These are phyloP conservation scores for Myiotriccus ornatus DNA, from an alignment of 2,797 vertebrate genomes.

Conservation along the genomic window DNA sequence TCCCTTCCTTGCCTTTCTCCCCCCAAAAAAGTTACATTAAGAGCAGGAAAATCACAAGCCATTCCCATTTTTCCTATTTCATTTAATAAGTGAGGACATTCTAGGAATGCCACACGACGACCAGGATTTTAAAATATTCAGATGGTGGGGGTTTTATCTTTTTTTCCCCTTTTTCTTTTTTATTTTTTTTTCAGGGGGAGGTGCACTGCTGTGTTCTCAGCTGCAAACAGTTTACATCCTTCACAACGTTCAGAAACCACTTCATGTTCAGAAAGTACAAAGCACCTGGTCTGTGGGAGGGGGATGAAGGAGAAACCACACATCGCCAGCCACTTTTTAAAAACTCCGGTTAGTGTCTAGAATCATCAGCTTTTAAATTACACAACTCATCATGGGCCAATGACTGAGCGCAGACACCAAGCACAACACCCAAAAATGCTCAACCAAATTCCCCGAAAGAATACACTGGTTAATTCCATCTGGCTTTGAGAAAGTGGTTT, in stretches of 20 bases:
- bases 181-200: background rate
- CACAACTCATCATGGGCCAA: background rate
- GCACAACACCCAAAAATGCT: background rate
- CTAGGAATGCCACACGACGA: background rate
- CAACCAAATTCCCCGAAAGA: background rate
- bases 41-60: background rate
- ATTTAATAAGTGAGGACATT: background rate
- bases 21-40: background rate
- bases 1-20: constrained; percentile 10
- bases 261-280: constrained; percentile 4
- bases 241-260: constrained; percentile 30
- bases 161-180: too few relatives aligned
- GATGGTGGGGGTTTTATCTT: fast-evolving
- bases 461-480: background rate
- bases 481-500: background rate
- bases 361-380: background rate
- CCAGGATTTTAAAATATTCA: background rate
- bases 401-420: background rate
- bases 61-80: background rate
- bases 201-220: background rate
- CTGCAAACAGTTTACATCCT: background rate
- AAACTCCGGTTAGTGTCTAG: background rate
- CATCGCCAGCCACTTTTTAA: background rate
- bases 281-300: constrained; percentile 20
- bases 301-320: constrained; percentile 5